Evolutionary conservation across 2,888 invertebrate species (phyloP), one percentile per base, ranked within the genome.

Genomic region (Empis stercorea): DNA sequence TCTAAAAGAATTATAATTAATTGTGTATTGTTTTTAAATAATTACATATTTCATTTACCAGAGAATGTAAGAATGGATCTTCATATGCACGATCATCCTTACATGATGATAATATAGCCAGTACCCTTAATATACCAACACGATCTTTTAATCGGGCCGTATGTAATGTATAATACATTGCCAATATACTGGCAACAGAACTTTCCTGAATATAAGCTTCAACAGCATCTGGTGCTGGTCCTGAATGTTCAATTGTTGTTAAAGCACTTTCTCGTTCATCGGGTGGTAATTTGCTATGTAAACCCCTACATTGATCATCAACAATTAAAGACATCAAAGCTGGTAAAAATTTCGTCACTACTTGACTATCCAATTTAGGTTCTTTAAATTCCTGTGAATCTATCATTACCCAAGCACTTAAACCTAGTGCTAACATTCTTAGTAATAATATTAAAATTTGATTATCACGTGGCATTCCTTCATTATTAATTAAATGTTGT

Each of bases 351-450:
- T 94, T 93, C 1, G 93, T 94, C 0, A 96, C 88, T 30, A 95
- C 83, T 72, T 91, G 88, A 61, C 84, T 82, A 58, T 95, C 94
- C 49, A 95, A 72, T 71, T 93, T 93, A 0, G 95, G 94, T 66
- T 96, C 96, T 62, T 92, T 92, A 61, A 94, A 95, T 56, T 89
- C 87, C 72, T 89, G 85, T 2, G 91, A 88, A 65, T 94, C 92
- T 54, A 96, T 94, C 88, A 96, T 95, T 30, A 89, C 84, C 94
- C 95, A 95, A 5, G 94, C 92, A 65, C 92, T 89, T 38, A 95
- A 70, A 1, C 95, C 95, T 39, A 96, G 71, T 0, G 92, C 87
- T 54, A 96, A 71, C 93, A 96, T 93, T 62, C 96, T 76, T 47
- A 96, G 70, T 49, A 96, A 70, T 20, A 96, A 71, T 55, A 93